Base-by-base conservation (phyloP, 2,113 vertebrate species). In the Xiphias gladius region DNA sequence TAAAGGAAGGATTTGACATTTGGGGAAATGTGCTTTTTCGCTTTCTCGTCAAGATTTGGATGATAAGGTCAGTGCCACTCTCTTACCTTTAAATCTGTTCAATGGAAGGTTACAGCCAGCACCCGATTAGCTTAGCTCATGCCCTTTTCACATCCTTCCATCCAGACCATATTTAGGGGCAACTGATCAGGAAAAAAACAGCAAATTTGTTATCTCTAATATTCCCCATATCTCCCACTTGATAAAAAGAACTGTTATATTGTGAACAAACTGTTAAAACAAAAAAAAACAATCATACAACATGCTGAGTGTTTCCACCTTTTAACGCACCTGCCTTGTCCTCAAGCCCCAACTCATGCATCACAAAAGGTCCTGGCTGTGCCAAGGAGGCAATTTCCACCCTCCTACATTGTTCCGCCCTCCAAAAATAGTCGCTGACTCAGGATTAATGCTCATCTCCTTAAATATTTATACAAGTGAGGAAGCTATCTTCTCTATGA, bases 391-490 rank as follows among this genome's bases (percentile, higher is more conserved):
- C 82, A 76, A 57, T 81, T 81, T 35, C 37, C 72, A 54, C 41
- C 26, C 62, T 80, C 43, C 32, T 17, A 4, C 72, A 68, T 79
- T 68, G 73, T 63, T 64, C 75, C 2, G 2, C 65, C 66, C 22
- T 83, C 89, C 84, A 55, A 77, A 92, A 94, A 93, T 93, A 93
- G 92, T 86, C 37, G 80, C 86, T 88, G 87, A 88, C 79, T 91
- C 87, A 86, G 81, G 80, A 92, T 93, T 87, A 90, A 91, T 88
- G 76, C 52, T 91, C 84, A 80, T 73, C 93, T 90, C 17, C 71
- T 94, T 86, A 94, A 94, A 94, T 94, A 94, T 94, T 94, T 79
- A 94, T 90, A 80, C 24, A 63, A 69, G 37, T 55, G 82, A 92
- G 87, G 88, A 87, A 88, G 82, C 85, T 68, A 87, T 88, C 86